Conservation (phyloP, 2,113 vertebrate species). For the Brienomyrus brachyistius region DNA sequence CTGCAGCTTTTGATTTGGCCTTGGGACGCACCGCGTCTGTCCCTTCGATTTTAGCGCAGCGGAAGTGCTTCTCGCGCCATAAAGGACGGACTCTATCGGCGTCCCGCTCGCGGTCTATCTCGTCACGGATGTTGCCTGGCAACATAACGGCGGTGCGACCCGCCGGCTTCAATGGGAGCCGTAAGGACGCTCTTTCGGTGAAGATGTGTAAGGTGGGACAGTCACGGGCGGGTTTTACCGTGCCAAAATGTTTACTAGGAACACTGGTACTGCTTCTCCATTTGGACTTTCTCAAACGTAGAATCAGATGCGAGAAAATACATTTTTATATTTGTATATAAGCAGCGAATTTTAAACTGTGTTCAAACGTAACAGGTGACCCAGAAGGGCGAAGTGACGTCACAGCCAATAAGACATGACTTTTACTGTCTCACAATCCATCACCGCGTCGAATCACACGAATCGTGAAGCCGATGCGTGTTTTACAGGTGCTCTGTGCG, state of each 20-base stretch:
- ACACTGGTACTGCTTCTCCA: neutral
- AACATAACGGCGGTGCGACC: conserved; percentile 30
- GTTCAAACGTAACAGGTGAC: neutral
- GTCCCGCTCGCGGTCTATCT: neutral
- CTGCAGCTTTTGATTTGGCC: neutral
- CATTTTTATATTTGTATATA: conserved; percentile 7
- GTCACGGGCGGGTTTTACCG: neutral
- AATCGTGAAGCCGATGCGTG: conserved; percentile 15
- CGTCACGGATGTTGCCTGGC: conserved; percentile 42
- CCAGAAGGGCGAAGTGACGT: neutral
- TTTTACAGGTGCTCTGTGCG: conserved; percentile 21
- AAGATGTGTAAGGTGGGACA: neutral
- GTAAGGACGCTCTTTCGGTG: neutral
- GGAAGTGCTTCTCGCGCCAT: neutral
- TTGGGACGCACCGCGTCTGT: too few relatives aligned
- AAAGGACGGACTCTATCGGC: neutral
- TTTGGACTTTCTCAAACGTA: neutral
- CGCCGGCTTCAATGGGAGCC: conserved; percentile 36
- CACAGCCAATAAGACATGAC: neutral
- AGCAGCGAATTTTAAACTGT: neutral
- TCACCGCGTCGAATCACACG: neutral
- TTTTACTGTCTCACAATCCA: neutral
- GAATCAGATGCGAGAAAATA: neutral
- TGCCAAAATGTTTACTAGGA: neutral
- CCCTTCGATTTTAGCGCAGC: neutral